Evolutionary conservation across 2,888 invertebrate species (phyloP), one percentile per base, ranked within the genome.

Genomic region (Scrobipalpa atriplicella): DNA sequence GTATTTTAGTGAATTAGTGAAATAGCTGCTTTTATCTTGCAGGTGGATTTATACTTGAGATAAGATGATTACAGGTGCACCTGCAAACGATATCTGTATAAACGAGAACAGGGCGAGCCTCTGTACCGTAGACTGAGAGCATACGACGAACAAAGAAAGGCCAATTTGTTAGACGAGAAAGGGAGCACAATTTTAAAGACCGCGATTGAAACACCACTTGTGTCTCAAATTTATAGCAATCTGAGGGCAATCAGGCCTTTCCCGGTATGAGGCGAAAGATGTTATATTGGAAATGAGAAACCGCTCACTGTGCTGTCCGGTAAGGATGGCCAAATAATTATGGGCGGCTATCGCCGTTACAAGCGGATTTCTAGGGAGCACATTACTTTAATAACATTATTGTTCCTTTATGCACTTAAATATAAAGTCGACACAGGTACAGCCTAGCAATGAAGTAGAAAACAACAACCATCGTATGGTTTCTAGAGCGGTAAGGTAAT

Each of bases 141-240:
- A 78, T 77, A 74, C 76, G 79, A 73, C 76, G 82, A 84, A 89
- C 87, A 90, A 91, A 90, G 90, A 90, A 90, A 90, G 87, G 85
- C 86, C 87, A 87, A 87, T 90, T 87, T 87, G 79, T 86, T 81
- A 81, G 82, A 89, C 84, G 85, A 86, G 91, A 92, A 92, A 91
- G 91, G 91, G 86, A 89, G 86, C 83, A 88, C 86, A 84, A 86
- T 87, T 89, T 88, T 88, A 90, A 88, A 90, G 86, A 87, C 83
- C 78, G 79, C 86, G 83, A 84, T 88, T 82, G 86, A 81, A 86
- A 82, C 84, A 83, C 83, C 84, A 83, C 85, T 88, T 82, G 85
- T 89, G 80, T 86, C 89, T 88, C 80, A 87, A 89, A 90, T 90
- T 90, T 90, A 91, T 90, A 90, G 92, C 85, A 90, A 91, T 91